Percentiles rank a stretch among this genome's conserved stretches.
phyloP scores from a whole-genome alignment of 92 coral and sea anemone genomes.

The Phenganax subtilis region DNA sequence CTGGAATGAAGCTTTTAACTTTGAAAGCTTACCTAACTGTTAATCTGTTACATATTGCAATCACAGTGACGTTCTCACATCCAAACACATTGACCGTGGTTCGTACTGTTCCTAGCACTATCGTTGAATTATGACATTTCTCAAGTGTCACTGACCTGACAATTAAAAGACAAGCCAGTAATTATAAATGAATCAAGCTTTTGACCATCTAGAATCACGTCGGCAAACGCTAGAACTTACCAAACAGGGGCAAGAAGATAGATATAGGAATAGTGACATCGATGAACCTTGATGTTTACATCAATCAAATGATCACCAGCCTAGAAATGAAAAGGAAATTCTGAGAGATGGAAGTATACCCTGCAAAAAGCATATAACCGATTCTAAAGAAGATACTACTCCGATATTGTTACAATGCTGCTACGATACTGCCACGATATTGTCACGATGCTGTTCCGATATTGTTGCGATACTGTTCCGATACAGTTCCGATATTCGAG shows the following conservation, averaged over 20 bases:
- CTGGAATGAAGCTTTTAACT: background rate
- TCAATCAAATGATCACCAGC: constrained; percentile 86
- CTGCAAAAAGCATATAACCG: background rate
- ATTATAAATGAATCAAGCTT: background rate
- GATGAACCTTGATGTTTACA: constrained; percentile 79
- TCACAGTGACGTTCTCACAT: constrained; percentile 80
- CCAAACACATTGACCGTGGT: constrained; percentile 83
- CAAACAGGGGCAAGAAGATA: constrained; percentile 86
- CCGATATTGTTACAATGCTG: too few relatives aligned
- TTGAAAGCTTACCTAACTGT: constrained; percentile 59
- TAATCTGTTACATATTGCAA: constrained; percentile 69
- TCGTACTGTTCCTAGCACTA: constrained; percentile 83
- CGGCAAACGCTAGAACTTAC: constrained; percentile 46
- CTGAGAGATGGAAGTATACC: background rate
- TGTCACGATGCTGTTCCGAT: too few relatives aligned
- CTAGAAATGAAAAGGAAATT: constrained; percentile 32
- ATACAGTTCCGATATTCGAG: too few relatives aligned
- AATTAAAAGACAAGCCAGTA: background rate
- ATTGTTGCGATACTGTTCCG: too few relatives aligned
- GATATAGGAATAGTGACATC: constrained; percentile 92
- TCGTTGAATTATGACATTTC: constrained; percentile 88
- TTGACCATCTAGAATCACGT: background rate
- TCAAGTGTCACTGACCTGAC: constrained; percentile 86
- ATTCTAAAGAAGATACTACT: background rate
- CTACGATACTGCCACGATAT: too few relatives aligned